A percentile compares a stretch with the other conserved stretches of the same genome.
These are phyloP conservation scores for Zingel zingel DNA, from an alignment of 2,113 vertebrate genomes.

Conservation along the genomic window DNA sequence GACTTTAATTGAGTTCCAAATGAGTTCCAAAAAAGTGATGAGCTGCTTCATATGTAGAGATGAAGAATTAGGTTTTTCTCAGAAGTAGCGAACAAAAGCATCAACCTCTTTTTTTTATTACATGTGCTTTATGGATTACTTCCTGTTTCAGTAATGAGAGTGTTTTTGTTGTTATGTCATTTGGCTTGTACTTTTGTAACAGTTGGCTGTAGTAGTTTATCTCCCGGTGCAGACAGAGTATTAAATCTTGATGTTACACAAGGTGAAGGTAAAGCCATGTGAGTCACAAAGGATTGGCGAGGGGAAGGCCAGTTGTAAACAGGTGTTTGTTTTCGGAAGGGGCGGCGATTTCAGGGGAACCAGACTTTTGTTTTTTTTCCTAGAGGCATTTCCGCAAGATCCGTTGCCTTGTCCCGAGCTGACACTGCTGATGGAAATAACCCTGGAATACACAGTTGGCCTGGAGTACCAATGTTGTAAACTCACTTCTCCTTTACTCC, in stretches of 20 bases:
- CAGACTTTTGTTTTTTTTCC: constrained; percentile 38
- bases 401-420: constrained; percentile 40
- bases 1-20: not conserved
- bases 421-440: constrained; percentile 40
- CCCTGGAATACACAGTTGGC: not conserved
- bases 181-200: constrained; percentile 38
- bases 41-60: not conserved
- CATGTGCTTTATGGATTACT: constrained; percentile 61
- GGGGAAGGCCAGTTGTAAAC: constrained; percentile 45
- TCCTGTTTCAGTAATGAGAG: constrained; percentile 55
- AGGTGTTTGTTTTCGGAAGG: constrained; percentile 29
- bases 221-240: constrained; percentile 48
- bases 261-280: constrained; percentile 41
- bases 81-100: not conserved
- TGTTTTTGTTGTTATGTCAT: constrained; percentile 21
- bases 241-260: constrained; percentile 59
- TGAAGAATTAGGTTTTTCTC: not conserved
- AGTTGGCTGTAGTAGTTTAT: constrained; percentile 69
- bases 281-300: constrained; percentile 45
- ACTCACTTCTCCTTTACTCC: not conserved
- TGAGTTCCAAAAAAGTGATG: not conserved
- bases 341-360: constrained; percentile 43
- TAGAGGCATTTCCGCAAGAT: constrained; percentile 7
- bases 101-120: constrained; percentile 18
- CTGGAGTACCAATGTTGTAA: not conserved